Percentiles rank a stretch among this genome's conserved stretches.
Evolutionary conservation across 2,888 invertebrate genomes (phyloP).

Genomic region (Bombyx huttoni): DNA sequence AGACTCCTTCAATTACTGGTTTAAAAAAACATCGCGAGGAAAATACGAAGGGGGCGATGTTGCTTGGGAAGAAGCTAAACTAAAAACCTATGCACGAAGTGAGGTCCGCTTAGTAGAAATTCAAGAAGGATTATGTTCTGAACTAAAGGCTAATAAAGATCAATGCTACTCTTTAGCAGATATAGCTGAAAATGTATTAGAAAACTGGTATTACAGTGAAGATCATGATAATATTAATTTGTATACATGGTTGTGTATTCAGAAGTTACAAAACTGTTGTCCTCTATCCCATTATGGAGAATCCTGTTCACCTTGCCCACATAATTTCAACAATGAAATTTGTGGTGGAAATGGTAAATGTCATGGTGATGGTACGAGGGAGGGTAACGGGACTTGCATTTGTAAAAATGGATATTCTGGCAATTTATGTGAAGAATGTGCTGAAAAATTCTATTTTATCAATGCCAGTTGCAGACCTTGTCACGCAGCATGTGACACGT

Average conservation of each 20-base stretch:
- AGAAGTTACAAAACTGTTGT: conserved; percentile 85
- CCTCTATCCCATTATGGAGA: conserved; percentile 86
- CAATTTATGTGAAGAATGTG: conserved; percentile 82
- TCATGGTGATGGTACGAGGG: conserved; percentile 90
- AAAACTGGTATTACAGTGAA: conserved; percentile 91
- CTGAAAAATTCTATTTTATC: conserved; percentile 76
- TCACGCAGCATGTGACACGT: conserved; percentile 84
- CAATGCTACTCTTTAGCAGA: conserved; percentile 88
- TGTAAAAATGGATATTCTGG: conserved; percentile 89
- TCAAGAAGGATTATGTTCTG: conserved; percentile 87
- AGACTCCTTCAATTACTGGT: conserved; percentile 83
- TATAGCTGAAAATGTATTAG: conserved; percentile 83
- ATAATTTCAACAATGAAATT: conserved; percentile 63
- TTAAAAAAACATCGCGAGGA: conserved; percentile 85
- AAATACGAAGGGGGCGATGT: conserved; percentile 95
- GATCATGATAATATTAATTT: conserved; percentile 46
- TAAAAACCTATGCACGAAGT: conserved; percentile 86
- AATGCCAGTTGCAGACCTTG: conserved; percentile 82
- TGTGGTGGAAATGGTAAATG: conserved; percentile 86
- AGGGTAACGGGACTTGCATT: conserved; percentile 91
- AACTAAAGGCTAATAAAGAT: conserved; percentile 77
- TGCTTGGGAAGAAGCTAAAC: conserved; percentile 92
- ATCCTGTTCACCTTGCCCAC: conserved; percentile 81
- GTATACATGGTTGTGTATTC: conserved; percentile 82
- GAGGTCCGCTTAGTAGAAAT: conserved; percentile 94